Percentiles rank a stretch among this genome's conserved stretches.
phyloP scores from a whole-genome alignment of 2,888 invertebrate genomes.

The Diaprepes abbreviatus region DNA sequence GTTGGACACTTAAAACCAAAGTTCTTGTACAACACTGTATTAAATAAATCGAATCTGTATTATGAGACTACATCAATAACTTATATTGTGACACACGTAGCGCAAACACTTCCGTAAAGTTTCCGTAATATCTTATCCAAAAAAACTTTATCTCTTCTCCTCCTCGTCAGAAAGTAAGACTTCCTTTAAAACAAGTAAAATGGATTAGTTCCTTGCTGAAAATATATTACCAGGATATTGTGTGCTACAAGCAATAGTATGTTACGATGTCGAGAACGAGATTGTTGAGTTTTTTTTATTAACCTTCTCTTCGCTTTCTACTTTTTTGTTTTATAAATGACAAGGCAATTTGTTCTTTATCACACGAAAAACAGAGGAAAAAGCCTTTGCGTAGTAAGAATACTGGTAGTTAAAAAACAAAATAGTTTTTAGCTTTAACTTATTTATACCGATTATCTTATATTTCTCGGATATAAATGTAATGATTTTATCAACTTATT shows the following conservation, averaged over 20 bases:
- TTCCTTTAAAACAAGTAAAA: constrained; percentile 12
- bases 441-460: too few relatives aligned
- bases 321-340: background rate
- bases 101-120: background rate
- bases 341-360: constrained; percentile 1
- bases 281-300: constrained; percentile 2
- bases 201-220: constrained; percentile 18
- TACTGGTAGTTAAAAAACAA: too few relatives aligned
- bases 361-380: too few relatives aligned
- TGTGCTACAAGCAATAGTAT: constrained; percentile 11
- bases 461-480: too few relatives aligned
- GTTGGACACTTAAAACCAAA: too few relatives aligned
- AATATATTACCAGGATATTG: constrained; percentile 17
- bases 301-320: background rate
- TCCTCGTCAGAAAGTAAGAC: background rate
- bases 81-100: too few relatives aligned
- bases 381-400: too few relatives aligned
- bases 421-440: too few relatives aligned
- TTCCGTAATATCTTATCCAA: constrained; percentile 10
- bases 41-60: too few relatives aligned
- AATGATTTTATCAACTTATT: too few relatives aligned
- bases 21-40: too few relatives aligned
- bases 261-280: constrained; percentile 12
- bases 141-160: constrained; percentile 3
- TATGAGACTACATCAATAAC: too few relatives aligned